Evolutionary conservation across 2,797 vertebrate genomes (phyloP).

Genomic region (Poecilia velifera): DNA sequence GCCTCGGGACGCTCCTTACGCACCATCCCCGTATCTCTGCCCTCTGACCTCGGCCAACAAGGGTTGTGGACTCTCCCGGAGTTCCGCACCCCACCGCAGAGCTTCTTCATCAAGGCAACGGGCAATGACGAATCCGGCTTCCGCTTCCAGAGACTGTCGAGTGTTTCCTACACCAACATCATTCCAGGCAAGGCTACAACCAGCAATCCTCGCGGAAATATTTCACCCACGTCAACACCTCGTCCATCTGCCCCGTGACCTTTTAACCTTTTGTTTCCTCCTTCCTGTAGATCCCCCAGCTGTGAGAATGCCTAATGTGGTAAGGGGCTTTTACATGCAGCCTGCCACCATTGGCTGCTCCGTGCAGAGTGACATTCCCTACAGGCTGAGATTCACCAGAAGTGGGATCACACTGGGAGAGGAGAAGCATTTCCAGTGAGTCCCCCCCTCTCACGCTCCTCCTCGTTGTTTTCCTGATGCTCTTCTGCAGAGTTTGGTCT

Average conservation of each 20-base stretch:
- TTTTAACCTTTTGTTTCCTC: conserved; percentile 53
- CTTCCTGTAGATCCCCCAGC: conserved; percentile 78
- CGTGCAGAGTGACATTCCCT: conserved; percentile 87
- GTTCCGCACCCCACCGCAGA: conserved; percentile 85
- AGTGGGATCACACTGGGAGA: conserved; percentile 81
- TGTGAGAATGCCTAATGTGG: conserved; percentile 86
- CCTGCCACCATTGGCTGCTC: conserved; percentile 85
- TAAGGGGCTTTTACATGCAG: conserved; percentile 83
- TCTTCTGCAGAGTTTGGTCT: conserved; percentile 32
- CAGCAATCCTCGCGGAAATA: conserved; percentile 9
- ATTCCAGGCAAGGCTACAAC: conserved; percentile 81
- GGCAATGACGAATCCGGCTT: conserved; percentile 88
- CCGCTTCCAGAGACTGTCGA: conserved; percentile 90
- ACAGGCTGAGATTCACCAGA: conserved; percentile 84
- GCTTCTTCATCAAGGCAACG: conserved; percentile 90
- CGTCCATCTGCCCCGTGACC: conserved; percentile 59
- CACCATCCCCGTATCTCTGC: conserved; percentile 74
- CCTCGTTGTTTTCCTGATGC: conserved; percentile 5
- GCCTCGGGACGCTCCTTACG: conserved; percentile 84
- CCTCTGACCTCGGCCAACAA: conserved; percentile 79
- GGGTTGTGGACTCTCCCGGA: conserved; percentile 88
- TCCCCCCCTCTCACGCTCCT: conserved; percentile 6
- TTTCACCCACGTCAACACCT: conserved; percentile 49
- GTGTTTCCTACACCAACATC: conserved; percentile 90
- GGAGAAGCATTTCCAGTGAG: conserved; percentile 86